Percentiles rank a stretch among this genome's conserved stretches.
Evolutionary conservation across 2,797 vertebrate species (phyloP).

Genomic region (Typhlichthys eigenmanni): DNA sequence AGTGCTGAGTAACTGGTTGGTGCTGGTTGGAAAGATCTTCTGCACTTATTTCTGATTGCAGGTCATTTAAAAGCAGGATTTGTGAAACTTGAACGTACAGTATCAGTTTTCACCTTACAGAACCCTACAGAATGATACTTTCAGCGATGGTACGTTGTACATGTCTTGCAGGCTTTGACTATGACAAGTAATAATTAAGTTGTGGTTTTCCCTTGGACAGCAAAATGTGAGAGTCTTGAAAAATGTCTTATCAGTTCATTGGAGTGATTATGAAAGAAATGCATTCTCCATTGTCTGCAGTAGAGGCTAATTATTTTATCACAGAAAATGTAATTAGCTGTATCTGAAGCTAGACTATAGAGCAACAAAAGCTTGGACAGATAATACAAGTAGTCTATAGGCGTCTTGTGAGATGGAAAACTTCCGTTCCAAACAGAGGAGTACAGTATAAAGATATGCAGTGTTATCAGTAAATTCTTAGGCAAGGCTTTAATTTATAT

Average conservation of each 20-base stretch:
- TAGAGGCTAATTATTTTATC: slow-evolving; percentile 82
- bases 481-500: no score
- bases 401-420: slow-evolving; percentile 53
- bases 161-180: slow-evolving; percentile 13
- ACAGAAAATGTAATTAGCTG: slow-evolving; percentile 79
- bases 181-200: slow-evolving; percentile 35
- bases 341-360: slow-evolving; percentile 67
- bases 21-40: no score
- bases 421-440: slow-evolving; percentile 37
- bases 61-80: background rate
- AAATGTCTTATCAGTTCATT: slow-evolving; percentile 75
- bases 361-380: slow-evolving; percentile 63
- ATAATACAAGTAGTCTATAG: slow-evolving; percentile 53
- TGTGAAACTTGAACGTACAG: background rate
- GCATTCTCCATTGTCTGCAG: slow-evolving; percentile 69
- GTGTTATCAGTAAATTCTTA: slow-evolving; percentile 32
- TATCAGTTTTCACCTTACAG: no score
- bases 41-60: background rate
- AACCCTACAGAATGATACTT: background rate
- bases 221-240: slow-evolving; percentile 56
- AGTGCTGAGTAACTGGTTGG: no score
- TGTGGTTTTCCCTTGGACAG: slow-evolving; percentile 46
- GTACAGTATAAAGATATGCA: slow-evolving; percentile 41
- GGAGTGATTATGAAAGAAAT: slow-evolving; percentile 68
- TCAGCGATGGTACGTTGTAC: slow-evolving; percentile 10